Percentiles rank a stretch among this genome's conserved stretches.
phyloP scores from a whole-genome alignment of 2,888 invertebrate genomes.

The Drosophila peninsularis region DNA sequence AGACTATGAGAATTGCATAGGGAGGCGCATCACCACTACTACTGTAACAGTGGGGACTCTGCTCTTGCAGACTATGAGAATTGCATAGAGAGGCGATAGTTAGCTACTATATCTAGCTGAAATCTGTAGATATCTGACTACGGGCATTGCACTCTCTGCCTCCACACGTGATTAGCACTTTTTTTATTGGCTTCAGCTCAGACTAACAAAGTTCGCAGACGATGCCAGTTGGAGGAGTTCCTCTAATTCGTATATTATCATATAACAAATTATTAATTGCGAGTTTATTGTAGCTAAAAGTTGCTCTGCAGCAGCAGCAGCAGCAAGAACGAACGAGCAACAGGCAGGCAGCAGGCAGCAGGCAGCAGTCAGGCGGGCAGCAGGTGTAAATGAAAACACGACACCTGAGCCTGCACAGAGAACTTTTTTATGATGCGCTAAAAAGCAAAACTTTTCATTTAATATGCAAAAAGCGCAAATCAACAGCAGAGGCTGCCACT shows the following conservation, averaged over 20 bases:
- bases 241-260: neutral
- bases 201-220: too few species aligned
- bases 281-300: slow-evolving; percentile 23
- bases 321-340: neutral
- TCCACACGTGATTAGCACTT: too few species aligned
- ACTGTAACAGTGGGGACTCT: too few species aligned
- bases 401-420: slow-evolving; percentile 59
- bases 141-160: too few species aligned
- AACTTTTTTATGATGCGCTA: slow-evolving; percentile 68
- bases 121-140: too few species aligned
- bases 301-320: neutral
- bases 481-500: slow-evolving; percentile 2
- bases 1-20: too few species aligned
- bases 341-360: neutral
- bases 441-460: slow-evolving; percentile 61
- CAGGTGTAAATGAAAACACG: slow-evolving; percentile 78
- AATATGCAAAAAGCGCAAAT: slow-evolving; percentile 46
- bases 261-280: neutral
- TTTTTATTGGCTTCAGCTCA: neutral
- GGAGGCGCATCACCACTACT: too few species aligned
- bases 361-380: too few species aligned
- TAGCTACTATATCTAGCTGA: too few species aligned
- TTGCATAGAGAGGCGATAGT: neutral
- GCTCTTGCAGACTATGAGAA: too few species aligned
- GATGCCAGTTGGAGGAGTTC: too few species aligned